phyloP scores from a whole-genome alignment of 2,888 invertebrate species.

The Pyrgus malvae region DNA sequence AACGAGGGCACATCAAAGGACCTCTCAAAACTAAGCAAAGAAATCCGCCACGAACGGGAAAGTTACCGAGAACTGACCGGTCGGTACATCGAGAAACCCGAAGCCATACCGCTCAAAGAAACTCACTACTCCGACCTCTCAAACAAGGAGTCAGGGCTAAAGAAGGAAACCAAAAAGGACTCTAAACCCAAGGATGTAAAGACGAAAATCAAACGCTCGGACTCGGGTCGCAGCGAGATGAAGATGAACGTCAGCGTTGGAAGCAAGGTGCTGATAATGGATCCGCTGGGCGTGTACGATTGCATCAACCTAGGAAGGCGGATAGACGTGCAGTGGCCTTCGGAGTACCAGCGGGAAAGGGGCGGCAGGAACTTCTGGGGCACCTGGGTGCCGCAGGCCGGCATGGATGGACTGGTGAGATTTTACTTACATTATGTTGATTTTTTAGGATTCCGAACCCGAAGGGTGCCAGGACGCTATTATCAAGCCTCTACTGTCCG shows the following conservation, averaged over 20 bases:
- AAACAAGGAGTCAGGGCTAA: constrained; percentile 57
- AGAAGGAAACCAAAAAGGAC: constrained; percentile 60
- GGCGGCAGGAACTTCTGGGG: constrained; percentile 95
- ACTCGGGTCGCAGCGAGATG: constrained; percentile 64
- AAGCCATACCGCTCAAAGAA: constrained; percentile 59
- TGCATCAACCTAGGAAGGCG: constrained; percentile 94
- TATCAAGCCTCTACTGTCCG: too few species aligned
- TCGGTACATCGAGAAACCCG: constrained; percentile 70
- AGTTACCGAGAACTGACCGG: constrained; percentile 74
- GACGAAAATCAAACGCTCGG: constrained; percentile 69
- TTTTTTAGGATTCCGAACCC: too few species aligned
- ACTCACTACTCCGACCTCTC: constrained; percentile 63
- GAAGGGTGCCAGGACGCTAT: too few species aligned
- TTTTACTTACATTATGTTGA: too few species aligned
- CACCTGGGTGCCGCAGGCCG: constrained; percentile 93
- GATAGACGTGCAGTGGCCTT: constrained; percentile 98
- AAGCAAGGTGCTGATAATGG: constrained; percentile 71
- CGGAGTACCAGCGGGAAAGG: constrained; percentile 91
- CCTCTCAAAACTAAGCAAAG: constrained; percentile 71
- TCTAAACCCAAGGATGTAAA: constrained; percentile 66
- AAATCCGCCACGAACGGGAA: constrained; percentile 73
- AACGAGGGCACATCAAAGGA: constrained; percentile 74
- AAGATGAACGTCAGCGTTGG: constrained; percentile 70
- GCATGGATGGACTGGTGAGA: constrained; percentile 93
- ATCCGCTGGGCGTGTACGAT: constrained; percentile 88